Conservation (phyloP, 2,888 invertebrate species). For the Nebria salina region DNA sequence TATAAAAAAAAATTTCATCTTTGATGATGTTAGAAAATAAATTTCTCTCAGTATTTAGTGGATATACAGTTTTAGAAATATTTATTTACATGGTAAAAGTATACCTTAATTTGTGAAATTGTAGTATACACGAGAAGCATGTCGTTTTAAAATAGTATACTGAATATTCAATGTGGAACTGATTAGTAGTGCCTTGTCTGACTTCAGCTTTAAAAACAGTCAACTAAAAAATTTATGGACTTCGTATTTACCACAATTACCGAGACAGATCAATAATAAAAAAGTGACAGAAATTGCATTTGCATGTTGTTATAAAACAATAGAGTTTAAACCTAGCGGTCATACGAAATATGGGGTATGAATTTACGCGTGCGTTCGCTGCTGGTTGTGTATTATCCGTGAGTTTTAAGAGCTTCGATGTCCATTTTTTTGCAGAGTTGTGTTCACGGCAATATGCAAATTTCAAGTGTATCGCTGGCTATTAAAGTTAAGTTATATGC, state of each 20-base stretch:
- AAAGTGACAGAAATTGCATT: constrained; percentile 21
- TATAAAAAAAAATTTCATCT: too few relatives aligned
- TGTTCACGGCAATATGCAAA: background rate
- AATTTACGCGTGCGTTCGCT: background rate
- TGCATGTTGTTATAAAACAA: constrained; percentile 34
- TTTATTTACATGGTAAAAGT: too few relatives aligned
- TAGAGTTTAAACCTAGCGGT: background rate
- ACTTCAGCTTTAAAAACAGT: background rate
- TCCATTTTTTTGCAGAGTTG: constrained; percentile 11
- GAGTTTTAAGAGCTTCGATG: constrained; percentile 22
- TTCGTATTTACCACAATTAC: constrained; percentile 31
- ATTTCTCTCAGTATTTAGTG: too few relatives aligned
- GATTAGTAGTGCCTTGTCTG: background rate
- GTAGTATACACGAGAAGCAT: too few relatives aligned
- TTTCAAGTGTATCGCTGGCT: constrained; percentile 11
- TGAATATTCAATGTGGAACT: background rate
- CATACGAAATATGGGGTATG: background rate
- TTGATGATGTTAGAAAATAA: too few relatives aligned
- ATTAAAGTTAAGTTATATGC: background rate
- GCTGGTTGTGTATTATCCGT: background rate
- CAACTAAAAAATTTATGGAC: constrained; percentile 25
- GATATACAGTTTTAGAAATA: too few relatives aligned
- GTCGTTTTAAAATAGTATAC: background rate
- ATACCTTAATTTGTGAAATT: too few relatives aligned
- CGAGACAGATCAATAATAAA: constrained; percentile 20